Percentiles rank a stretch among this genome's conserved stretches.
These are phyloP conservation scores for Cirrhinus mrigala DNA, from an alignment of 2,797 vertebrate genomes.

Conservation along the genomic window DNA sequence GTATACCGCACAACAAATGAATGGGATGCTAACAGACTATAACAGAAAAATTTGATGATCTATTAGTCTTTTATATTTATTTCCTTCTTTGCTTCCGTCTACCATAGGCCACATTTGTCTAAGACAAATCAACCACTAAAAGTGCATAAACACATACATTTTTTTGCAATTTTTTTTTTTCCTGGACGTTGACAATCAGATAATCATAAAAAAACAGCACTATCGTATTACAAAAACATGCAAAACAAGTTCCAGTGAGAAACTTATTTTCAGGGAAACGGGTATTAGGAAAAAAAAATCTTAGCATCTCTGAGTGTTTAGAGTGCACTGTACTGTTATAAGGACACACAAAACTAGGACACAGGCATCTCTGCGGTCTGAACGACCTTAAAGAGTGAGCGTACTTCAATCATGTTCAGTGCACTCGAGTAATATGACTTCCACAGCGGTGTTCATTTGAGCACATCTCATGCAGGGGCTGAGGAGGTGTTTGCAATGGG, in stretches of 20 bases:
- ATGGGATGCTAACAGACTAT: not conserved
- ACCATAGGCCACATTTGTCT: not conserved
- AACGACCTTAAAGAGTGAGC: constrained; percentile 38
- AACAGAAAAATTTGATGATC: not conserved
- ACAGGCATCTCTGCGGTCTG: constrained; percentile 34
- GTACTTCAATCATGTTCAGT: constrained; percentile 24
- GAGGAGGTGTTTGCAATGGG: not conserved
- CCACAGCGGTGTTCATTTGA: not conserved
- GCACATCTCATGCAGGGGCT: not conserved
- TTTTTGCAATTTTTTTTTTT: not conserved
- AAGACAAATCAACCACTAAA: not conserved
- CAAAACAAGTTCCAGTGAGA: not conserved
- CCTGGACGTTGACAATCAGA: not conserved
- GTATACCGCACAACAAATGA: not conserved
- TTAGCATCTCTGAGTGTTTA: constrained; percentile 6
- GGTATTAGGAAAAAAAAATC: not conserved
- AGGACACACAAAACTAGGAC: constrained; percentile 49
- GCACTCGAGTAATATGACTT: constrained; percentile 34
- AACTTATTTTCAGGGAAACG: constrained; percentile 1
- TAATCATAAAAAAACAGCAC: not conserved
- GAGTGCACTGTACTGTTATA: constrained; percentile 24
- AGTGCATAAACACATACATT: not conserved
- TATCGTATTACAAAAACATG: constrained; percentile 25
- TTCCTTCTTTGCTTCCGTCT: not conserved
- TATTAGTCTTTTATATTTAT: not conserved